Evolutionary conservation across 2,888 invertebrate genomes (phyloP).

Genomic region (Nezara viridula): DNA sequence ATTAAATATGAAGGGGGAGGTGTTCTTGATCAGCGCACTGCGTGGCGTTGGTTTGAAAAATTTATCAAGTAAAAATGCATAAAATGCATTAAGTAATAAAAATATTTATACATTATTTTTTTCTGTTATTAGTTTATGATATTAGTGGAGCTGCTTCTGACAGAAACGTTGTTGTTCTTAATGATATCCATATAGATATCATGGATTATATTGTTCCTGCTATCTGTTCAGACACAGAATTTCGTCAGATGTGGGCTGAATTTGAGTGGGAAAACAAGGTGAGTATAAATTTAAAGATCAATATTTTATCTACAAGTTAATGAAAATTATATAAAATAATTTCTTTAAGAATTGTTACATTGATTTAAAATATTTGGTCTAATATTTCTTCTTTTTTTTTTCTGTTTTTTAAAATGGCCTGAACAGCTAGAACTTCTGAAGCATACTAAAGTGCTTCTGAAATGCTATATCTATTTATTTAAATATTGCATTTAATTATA

Average conservation of each 20-base stretch:
- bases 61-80: no score
- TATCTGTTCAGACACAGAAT: slow-evolving; percentile 93
- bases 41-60: no score
- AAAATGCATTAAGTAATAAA: neutral
- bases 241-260: slow-evolving; percentile 99
- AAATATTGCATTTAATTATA: neutral
- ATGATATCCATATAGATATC: slow-evolving; percentile 99
- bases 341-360: neutral
- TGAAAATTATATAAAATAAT: neutral
- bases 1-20: no score
- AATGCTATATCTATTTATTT: neutral
- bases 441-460: neutral
- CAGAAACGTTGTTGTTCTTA: slow-evolving; percentile 96
- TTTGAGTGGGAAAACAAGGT: slow-evolving; percentile 99
- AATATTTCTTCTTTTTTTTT: no score
- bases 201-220: slow-evolving; percentile 99
- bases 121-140: slow-evolving; percentile 84
- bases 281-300: slow-evolving; percentile 38
- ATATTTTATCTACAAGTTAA: neutral
- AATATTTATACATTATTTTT: neutral
- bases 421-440: neutral
- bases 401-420: neutral
- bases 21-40: no score
- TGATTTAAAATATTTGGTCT: no score
- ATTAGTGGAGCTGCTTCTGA: slow-evolving; percentile 93